These are phyloP conservation scores for Uloborus plumipes DNA, from an alignment of 2,888 invertebrate species.

Conservation along the genomic window DNA sequence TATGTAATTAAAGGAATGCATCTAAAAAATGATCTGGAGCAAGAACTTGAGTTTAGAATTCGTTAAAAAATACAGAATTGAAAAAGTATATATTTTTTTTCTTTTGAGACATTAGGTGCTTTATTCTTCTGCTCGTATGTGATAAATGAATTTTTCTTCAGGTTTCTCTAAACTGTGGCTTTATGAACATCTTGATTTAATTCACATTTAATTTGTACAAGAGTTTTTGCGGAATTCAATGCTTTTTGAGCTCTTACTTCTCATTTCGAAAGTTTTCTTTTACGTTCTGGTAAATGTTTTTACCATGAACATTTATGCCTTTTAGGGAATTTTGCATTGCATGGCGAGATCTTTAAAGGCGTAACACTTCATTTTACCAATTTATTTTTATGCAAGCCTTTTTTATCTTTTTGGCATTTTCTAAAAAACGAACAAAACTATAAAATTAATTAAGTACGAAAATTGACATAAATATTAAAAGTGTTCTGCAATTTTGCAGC, in stretches of 20 bases:
- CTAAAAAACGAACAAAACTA: conserved; percentile 5
- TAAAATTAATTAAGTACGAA: neutral
- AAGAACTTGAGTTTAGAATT: conserved; percentile 5
- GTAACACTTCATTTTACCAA: neutral
- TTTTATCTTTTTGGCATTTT: conserved; percentile 7
- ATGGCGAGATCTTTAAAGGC: neutral
- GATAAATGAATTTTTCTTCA: conserved; percentile 1
- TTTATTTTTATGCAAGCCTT: neutral
- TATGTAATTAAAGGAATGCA: neutral
- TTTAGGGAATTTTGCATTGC: neutral
- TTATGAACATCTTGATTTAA: neutral
- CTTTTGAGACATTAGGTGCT: neutral
- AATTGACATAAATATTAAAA: neutral
- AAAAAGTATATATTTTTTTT: neutral
- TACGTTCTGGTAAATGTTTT: conserved; percentile 7
- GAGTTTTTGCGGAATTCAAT: neutral
- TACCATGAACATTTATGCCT: neutral
- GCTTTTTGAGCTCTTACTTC: neutral
- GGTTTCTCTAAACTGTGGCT: conserved; percentile 1
- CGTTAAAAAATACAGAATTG: neutral
- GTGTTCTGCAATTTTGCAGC: neutral
- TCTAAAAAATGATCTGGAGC: neutral
- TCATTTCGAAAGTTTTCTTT: neutral
- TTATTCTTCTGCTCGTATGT: neutral
- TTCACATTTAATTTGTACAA: neutral